Conservation (phyloP, 2,797 vertebrate species). For the Sebastes iracundus region DNA sequence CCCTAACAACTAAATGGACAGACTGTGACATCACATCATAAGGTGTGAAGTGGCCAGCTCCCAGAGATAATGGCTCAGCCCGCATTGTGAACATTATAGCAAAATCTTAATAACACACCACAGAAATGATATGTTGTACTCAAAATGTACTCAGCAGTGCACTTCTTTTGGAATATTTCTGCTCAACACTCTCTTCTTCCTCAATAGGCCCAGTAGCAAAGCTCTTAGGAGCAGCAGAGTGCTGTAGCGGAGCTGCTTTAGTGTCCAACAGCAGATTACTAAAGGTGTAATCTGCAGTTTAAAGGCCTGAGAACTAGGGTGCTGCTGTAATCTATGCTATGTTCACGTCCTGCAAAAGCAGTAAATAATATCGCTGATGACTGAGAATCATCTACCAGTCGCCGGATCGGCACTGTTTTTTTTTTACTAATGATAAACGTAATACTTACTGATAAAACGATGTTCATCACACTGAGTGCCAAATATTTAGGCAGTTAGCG, state of each 20-base stretch:
- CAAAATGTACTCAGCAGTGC: slow-evolving; percentile 4
- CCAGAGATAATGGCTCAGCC: slow-evolving; percentile 10
- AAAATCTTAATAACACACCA: neutral
- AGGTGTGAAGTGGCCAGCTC: neutral
- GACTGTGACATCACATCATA: neutral
- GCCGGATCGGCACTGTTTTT: too few relatives aligned
- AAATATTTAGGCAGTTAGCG: too few relatives aligned
- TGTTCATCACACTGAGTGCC: too few relatives aligned
- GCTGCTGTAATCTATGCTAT: too few relatives aligned
- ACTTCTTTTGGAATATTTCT: slow-evolving; percentile 2
- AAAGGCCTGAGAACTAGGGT: neutral
- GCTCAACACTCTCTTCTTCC: neutral
- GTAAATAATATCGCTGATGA: too few relatives aligned
- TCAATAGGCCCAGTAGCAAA: neutral
- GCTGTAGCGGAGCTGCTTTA: neutral
- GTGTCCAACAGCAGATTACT: neutral
- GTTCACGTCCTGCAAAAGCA: too few relatives aligned
- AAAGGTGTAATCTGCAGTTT: neutral
- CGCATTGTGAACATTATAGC: neutral
- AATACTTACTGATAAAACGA: too few relatives aligned
- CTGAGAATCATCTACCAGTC: too few relatives aligned
- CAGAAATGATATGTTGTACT: slow-evolving; percentile 8
- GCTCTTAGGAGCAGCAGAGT: slow-evolving; percentile 18
- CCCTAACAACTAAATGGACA: neutral
- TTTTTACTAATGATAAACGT: too few relatives aligned